Evolutionary conservation across 2,113 vertebrate species (phyloP).

Genomic region (Manacus vitellinus): DNA sequence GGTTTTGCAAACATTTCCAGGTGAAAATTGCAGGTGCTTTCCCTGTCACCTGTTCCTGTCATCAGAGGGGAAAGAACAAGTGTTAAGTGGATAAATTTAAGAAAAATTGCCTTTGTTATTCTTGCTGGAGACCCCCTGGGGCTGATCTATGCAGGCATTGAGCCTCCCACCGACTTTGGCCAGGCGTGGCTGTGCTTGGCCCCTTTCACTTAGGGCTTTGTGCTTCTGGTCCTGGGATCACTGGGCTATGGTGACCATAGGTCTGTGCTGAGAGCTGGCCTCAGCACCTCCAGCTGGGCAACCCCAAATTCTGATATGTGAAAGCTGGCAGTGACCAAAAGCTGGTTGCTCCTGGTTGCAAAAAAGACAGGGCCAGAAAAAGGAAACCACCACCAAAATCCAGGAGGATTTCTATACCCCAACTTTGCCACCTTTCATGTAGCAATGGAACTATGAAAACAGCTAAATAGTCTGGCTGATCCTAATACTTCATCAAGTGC

Average conservation of each 20-base stretch:
- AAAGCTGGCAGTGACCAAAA: background rate
- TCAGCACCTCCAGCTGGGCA: background rate
- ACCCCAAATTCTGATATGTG: background rate
- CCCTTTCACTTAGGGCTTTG: accelerated
- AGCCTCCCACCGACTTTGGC: background rate
- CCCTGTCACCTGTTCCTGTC: background rate
- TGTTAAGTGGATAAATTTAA: background rate
- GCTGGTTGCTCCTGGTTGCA: background rate
- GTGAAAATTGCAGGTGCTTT: background rate
- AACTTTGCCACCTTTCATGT: background rate
- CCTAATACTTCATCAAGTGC: background rate
- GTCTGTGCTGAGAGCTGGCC: background rate
- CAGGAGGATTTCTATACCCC: background rate
- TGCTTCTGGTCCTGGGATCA: background rate
- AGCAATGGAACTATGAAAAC: background rate
- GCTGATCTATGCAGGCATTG: accelerated
- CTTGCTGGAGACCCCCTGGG: background rate
- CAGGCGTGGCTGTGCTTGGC: background rate
- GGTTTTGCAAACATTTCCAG: background rate
- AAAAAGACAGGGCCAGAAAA: background rate
- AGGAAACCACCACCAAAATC: background rate
- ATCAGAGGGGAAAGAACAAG: background rate
- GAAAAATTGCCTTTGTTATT: background rate
- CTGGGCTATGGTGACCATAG: background rate
- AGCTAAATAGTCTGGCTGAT: background rate